phyloP scores from a whole-genome alignment of 2,888 invertebrate species.

The Germaria angustata region DNA sequence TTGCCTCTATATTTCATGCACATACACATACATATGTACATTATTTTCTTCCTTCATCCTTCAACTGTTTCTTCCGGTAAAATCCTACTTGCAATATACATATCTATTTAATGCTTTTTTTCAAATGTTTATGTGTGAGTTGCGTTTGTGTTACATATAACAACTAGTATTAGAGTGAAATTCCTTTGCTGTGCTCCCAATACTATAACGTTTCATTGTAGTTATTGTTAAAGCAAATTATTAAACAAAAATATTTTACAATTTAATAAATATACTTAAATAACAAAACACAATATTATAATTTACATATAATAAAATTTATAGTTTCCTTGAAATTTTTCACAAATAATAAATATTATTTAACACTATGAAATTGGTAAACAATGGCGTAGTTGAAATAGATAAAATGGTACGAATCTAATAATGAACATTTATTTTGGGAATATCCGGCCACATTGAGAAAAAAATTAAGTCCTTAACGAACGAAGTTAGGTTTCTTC shows the following conservation, averaged over 20 bases:
- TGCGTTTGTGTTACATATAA: conserved; percentile 24
- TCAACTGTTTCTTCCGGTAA: conserved; percentile 18
- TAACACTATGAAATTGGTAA: background rate
- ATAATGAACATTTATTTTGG: too few species aligned
- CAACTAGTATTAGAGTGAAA: conserved; percentile 38
- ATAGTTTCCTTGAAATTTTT: background rate
- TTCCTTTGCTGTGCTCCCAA: background rate
- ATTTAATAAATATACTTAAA: background rate
- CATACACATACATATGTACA: background rate
- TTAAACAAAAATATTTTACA: background rate
- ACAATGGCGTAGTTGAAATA: conserved; percentile 7
- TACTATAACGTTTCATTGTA: conserved; percentile 8
- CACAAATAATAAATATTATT: background rate
- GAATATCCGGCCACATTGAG: too few species aligned
- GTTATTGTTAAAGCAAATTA: conserved; percentile 6
- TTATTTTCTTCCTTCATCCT: background rate
- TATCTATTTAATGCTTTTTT: conserved; percentile 35
- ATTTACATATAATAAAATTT: background rate
- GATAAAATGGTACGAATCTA: background rate
- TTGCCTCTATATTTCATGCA: conserved; percentile 8
- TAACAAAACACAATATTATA: background rate
- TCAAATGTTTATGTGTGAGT: conserved; percentile 39
- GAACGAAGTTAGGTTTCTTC: too few species aligned
- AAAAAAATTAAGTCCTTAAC: too few species aligned
- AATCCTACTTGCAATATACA: background rate